Percentiles rank a stretch among this genome's conserved stretches.
These are phyloP conservation scores for Parapristionchus giblindavisi DNA, from an alignment of 2,888 invertebrate genomes.

Conservation along the genomic window DNA sequence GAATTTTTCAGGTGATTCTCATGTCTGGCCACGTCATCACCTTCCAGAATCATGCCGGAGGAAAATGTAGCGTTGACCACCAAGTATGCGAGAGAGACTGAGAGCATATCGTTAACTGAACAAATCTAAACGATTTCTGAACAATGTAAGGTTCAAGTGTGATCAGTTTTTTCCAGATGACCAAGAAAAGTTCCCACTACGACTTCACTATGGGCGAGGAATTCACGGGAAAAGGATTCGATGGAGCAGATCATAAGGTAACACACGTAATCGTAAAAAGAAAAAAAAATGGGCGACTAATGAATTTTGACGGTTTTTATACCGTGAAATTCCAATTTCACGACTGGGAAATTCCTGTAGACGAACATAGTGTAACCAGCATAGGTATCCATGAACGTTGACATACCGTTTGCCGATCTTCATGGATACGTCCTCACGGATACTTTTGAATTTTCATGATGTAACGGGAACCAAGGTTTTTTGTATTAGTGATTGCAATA, in stretches of 20 bases:
- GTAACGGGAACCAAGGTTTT: too few species aligned
- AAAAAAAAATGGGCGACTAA: too few species aligned
- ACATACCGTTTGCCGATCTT: too few species aligned
- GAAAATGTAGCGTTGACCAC: constrained; percentile 20
- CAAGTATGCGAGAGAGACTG: not conserved
- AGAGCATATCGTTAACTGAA: not conserved
- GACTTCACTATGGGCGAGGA: constrained; percentile 12
- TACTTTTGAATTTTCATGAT: too few species aligned
- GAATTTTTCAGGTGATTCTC: constrained; percentile 4
- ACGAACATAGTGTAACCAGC: too few species aligned
- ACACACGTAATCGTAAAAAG: too few species aligned
- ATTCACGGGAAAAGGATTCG: constrained; percentile 17
- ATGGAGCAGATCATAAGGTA: constrained; percentile 20
- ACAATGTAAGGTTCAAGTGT: not conserved
- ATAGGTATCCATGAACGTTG: too few species aligned
- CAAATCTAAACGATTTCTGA: not conserved
- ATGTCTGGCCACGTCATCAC: constrained; percentile 17
- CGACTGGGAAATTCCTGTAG: too few species aligned
- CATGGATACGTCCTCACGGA: too few species aligned
- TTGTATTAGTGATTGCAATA: too few species aligned
- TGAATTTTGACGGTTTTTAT: too few species aligned
- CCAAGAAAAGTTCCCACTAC: constrained; percentile 7
- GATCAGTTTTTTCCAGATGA: not conserved
- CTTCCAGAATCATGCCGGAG: constrained; percentile 18
- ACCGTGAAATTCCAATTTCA: too few species aligned